These are phyloP conservation scores for Cristatella mucedo DNA, from an alignment of 2,888 invertebrate species.

Conservation along the genomic window DNA sequence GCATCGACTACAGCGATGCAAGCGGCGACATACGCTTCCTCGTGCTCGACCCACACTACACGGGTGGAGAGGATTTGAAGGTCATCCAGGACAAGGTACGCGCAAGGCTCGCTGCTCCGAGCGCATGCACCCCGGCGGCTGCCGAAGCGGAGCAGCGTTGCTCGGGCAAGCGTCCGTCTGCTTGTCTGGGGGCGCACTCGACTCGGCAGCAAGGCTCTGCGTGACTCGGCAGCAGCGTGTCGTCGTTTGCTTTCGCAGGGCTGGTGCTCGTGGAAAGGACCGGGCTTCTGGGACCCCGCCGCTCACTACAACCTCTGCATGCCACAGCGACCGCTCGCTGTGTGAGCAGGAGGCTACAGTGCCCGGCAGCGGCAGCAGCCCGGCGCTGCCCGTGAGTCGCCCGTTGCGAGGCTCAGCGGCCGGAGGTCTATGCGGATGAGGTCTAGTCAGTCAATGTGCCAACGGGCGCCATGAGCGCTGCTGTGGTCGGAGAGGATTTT, in stretches of 20 bases:
- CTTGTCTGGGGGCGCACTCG: background rate
- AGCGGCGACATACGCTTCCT: conserved; percentile 71
- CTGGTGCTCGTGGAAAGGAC: conserved; percentile 92
- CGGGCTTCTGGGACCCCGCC: conserved; percentile 83
- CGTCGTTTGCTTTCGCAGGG: conserved; percentile 62
- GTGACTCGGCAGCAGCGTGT: background rate
- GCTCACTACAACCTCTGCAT: conserved; percentile 92
- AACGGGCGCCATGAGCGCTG: too few relatives aligned
- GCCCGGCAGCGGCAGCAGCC: too few relatives aligned
- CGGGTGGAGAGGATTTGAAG: conserved; percentile 64
- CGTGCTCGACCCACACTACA: conserved; percentile 96
- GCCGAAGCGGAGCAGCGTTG: too few relatives aligned
- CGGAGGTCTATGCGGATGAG: too few relatives aligned
- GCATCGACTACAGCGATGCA: conserved; percentile 66
- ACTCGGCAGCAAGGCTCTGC: background rate
- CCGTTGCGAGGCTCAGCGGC: too few relatives aligned
- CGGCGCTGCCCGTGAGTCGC: too few relatives aligned
- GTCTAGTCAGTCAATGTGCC: too few relatives aligned
- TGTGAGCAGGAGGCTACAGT: too few relatives aligned
- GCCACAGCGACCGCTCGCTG: conserved; percentile 59
- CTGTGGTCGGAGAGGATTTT: too few relatives aligned
- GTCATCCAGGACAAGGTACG: conserved; percentile 40
- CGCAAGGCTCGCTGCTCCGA: too few relatives aligned
- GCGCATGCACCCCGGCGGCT: too few relatives aligned
- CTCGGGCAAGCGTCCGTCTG: too few relatives aligned